Percentiles rank a stretch among this genome's conserved stretches.
Evolutionary conservation across 1,140 invertebrate species (phyloP).

Genomic region (Micrasema minimum): DNA sequence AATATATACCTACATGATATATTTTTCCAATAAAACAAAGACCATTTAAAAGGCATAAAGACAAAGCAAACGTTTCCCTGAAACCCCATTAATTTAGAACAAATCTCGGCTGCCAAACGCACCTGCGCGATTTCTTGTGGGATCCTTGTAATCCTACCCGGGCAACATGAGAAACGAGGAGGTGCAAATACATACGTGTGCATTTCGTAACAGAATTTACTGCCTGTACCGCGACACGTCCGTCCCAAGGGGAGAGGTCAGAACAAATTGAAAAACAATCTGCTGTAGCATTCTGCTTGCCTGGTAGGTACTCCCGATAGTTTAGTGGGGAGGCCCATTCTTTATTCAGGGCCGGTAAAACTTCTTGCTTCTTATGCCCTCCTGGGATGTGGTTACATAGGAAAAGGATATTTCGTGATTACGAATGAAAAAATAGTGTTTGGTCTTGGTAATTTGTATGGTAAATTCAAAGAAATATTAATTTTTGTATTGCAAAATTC

Average conservation of each 20-base stretch:
- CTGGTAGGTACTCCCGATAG: conserved; percentile 34
- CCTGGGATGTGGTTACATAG: conserved; percentile 20
- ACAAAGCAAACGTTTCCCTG: not conserved
- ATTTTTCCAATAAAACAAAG: too few species aligned
- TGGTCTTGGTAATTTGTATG: too few species aligned
- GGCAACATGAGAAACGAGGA: conserved; percentile 22
- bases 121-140: conserved; percentile 35
- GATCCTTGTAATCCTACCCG: conserved; percentile 9
- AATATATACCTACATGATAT: too few species aligned
- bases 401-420: conserved; percentile 32
- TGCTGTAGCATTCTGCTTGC: conserved; percentile 43
- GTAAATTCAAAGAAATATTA: too few species aligned
- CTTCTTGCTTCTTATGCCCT: conserved; percentile 11
- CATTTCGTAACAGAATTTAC: conserved; percentile 47
- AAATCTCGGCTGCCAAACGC: conserved; percentile 16
- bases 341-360: conserved; percentile 51
- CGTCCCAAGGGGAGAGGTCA: conserved; percentile 45
- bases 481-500: too few species aligned
- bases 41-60: too few species aligned
- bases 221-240: conserved; percentile 50
- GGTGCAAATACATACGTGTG: conserved; percentile 27
- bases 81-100: conserved; percentile 1
- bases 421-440: conserved; percentile 14
- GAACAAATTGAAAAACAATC: conserved; percentile 55
- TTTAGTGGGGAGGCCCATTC: conserved; percentile 44